Conservation (phyloP, 1,140 invertebrate genomes). For the Samia ricini region DNA sequence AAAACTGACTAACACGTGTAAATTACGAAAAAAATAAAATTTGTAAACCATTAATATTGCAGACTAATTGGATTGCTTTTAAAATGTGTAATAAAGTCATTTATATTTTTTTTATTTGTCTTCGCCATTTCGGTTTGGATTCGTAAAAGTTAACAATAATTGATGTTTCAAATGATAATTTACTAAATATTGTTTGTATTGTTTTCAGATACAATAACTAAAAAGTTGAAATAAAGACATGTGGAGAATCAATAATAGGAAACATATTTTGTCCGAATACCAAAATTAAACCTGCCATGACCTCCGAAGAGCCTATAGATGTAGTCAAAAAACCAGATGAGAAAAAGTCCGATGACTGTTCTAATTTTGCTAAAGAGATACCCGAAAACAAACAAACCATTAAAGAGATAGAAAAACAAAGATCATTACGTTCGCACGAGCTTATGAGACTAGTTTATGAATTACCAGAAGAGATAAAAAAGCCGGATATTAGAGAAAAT, state of each 20-base stretch:
- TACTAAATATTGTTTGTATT: background rate
- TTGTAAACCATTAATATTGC: background rate
- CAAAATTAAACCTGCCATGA: constrained; percentile 54
- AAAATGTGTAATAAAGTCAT: background rate
- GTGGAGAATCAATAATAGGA: constrained; percentile 25
- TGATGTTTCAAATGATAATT: background rate
- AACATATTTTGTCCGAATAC: constrained; percentile 16
- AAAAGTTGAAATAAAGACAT: constrained; percentile 34
- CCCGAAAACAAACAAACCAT: constrained; percentile 39
- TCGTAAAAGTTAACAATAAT: too few relatives aligned
- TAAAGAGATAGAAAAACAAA: constrained; percentile 43
- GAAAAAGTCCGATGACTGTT: constrained; percentile 47
- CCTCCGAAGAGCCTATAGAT: constrained; percentile 66
- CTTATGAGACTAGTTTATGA: constrained; percentile 74
- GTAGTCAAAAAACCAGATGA: constrained; percentile 52
- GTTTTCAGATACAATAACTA: background rate
- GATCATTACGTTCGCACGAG: constrained; percentile 59
- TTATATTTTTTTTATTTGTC: background rate
- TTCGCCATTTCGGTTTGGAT: too few relatives aligned
- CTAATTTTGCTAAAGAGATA: constrained; percentile 42
- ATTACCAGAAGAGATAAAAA: constrained; percentile 59
- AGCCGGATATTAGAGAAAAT: constrained; percentile 40
- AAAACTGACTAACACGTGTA: too few relatives aligned
- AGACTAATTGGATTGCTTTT: background rate
- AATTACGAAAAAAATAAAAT: background rate